Base-by-base conservation (phyloP, 2,888 invertebrate genomes). In the Apamea epomidion region DNA sequence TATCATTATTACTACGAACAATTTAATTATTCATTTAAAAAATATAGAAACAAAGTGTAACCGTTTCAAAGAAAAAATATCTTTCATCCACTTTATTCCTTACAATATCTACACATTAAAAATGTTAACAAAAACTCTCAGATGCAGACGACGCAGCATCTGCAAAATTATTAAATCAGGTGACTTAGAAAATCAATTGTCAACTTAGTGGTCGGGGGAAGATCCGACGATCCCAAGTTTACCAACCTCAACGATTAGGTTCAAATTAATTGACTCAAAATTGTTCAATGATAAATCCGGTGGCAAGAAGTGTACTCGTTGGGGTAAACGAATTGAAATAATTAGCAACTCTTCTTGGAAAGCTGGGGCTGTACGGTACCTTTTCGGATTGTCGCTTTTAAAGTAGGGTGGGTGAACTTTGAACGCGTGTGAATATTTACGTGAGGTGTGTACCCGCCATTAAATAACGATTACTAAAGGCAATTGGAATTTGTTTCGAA, bases 241-340 rank as follows among this genome's bases (percentile, higher is more conserved):
- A 51, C 64, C 25, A 37, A 83, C 75, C 77, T 87, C 73, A 77
- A n/a, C 62, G 37, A 68, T 86, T 78, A 73, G 62, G 54, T 80
- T 77, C 48, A 83, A 82, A 86, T 83, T 83, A 85, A 85, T 85
- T 80, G 77, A 58, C 64, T 75, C 74, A 69, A 77, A 86, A 86
- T 82, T 77, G 72, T 8, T 67, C 69, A 86, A 80, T 80, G 64
- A 37, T 68, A 83, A 77, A 83, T 83, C 67, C 68, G 87, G 42
- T 76, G 25, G 60, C 45, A 73, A 48, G 71, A 83, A 83, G 72
- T 79, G 74, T 85, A 70, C 81, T 77, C 32, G 29, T 58, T 75
- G 25, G 10, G 60, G 80, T 83, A 73, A 83, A 83, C 58, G 62
- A 75, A 78, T 80, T 80, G 68, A 73, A 83, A 68, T 86, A 68